Evolutionary conservation across 2,113 vertebrate genomes (phyloP).

Genomic region (Catagonus wagneri): DNA sequence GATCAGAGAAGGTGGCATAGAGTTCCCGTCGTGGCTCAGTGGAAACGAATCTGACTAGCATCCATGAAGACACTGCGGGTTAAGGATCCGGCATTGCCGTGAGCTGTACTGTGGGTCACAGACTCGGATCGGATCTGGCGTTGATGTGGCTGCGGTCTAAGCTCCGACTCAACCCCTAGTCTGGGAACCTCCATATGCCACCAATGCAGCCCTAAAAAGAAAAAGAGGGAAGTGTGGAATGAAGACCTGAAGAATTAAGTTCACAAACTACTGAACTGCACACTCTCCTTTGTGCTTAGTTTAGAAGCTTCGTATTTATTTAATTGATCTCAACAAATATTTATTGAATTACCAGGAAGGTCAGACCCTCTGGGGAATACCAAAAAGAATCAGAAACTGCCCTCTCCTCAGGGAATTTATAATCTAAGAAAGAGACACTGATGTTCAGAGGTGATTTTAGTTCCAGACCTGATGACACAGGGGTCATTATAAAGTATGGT

Average conservation of each 20-base stretch:
- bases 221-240: background rate
- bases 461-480: background rate
- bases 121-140: too few relatives aligned
- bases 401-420: background rate
- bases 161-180: too few relatives aligned
- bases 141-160: too few relatives aligned
- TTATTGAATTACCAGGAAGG: constrained; percentile 35
- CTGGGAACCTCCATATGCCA: too few relatives aligned
- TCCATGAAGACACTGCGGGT: too few relatives aligned
- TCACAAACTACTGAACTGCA: constrained; percentile 27
- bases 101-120: too few relatives aligned
- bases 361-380: constrained; percentile 12
- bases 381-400: background rate
- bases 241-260: background rate
- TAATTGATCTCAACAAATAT: constrained; percentile 58
- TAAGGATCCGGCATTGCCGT: too few relatives aligned
- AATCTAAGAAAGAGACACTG: background rate
- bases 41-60: too few relatives aligned
- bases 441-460: background rate
- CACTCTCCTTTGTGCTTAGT: background rate
- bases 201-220: too few relatives aligned
- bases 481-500: background rate
- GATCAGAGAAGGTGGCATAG: background rate
- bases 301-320: constrained; percentile 45
- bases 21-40: too few relatives aligned